phyloP scores from a whole-genome alignment of 2,888 invertebrate species.

The Thereva nobilitata region DNA sequence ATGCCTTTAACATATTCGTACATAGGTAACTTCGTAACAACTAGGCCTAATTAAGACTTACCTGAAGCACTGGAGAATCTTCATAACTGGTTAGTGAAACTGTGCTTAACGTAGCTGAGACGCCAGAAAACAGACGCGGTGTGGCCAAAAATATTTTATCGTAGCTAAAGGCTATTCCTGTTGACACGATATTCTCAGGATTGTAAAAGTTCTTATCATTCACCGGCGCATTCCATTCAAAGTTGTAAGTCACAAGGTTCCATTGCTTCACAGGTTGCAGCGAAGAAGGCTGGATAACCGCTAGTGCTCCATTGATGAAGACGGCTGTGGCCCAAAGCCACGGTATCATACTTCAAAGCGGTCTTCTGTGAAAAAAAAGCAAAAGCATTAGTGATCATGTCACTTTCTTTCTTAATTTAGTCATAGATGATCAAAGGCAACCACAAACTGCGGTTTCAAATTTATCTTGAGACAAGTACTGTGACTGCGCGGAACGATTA shows the following conservation, averaged over 20 bases:
- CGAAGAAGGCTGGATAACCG: constrained; percentile 44
- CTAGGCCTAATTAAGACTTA: constrained; percentile 46
- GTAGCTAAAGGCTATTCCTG: constrained; percentile 74
- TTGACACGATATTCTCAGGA: constrained; percentile 75
- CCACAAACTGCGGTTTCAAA: too few species aligned
- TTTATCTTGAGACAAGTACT: too few species aligned
- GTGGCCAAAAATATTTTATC: constrained; percentile 76
- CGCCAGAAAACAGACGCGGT: constrained; percentile 74
- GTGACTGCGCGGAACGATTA: too few species aligned
- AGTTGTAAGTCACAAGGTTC: constrained; percentile 70
- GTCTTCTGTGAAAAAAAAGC: too few species aligned
- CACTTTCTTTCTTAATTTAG: too few species aligned
- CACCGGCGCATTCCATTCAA: constrained; percentile 65
- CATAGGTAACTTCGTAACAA: neutral
- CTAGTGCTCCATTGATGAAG: constrained; percentile 42
- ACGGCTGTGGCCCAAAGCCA: constrained; percentile 26
- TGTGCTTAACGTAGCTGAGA: constrained; percentile 74
- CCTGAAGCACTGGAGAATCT: constrained; percentile 72
- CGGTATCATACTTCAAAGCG: too few species aligned
- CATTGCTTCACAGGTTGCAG: constrained; percentile 72
- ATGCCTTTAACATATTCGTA: constrained; percentile 60
- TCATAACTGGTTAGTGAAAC: constrained; percentile 69
- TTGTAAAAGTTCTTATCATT: constrained; percentile 59
- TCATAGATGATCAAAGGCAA: too few species aligned
- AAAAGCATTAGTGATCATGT: too few species aligned